These are phyloP conservation scores for Protobothrops flavoviridis DNA, from an alignment of 2,113 vertebrate species.

Conservation along the genomic window DNA sequence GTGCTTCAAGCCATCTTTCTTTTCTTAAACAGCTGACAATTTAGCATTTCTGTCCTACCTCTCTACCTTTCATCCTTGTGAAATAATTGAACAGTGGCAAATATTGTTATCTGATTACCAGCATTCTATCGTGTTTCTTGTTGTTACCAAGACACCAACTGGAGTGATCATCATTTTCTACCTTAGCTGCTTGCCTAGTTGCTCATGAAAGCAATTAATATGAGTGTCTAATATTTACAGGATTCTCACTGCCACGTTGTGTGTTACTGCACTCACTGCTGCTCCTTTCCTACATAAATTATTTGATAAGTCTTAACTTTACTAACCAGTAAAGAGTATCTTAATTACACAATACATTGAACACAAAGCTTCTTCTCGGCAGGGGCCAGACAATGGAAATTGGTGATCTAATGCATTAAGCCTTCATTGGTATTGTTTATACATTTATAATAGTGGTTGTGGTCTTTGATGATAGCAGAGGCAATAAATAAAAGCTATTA, in stretches of 20 bases:
- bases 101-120: slow-evolving; percentile 3
- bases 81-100: not conserved
- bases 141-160: slow-evolving; percentile 24
- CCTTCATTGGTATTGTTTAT: slow-evolving; percentile 58
- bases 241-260: slow-evolving; percentile 23
- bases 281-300: slow-evolving; percentile 51
- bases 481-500: slow-evolving; percentile 65
- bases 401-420: slow-evolving; percentile 56
- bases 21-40: not conserved
- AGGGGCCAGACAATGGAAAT: slow-evolving; percentile 42
- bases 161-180: slow-evolving; percentile 13
- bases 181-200: slow-evolving; percentile 29
- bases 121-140: not conserved
- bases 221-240: slow-evolving; percentile 23
- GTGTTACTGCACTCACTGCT: slow-evolving; percentile 17
- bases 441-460: slow-evolving; percentile 49
- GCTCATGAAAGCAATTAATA: slow-evolving; percentile 24
- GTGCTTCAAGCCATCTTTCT: not conserved
- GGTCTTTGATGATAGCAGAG: slow-evolving; percentile 50
- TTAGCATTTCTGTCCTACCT: not conserved
- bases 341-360: slow-evolving; percentile 57
- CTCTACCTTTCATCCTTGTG: not conserved
- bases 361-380: slow-evolving; percentile 38
- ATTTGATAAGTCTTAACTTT: slow-evolving; percentile 47
- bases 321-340: slow-evolving; percentile 50